phyloP scores from a whole-genome alignment of 2,113 vertebrate genomes.

The Oncorhynchus gorbuscha region DNA sequence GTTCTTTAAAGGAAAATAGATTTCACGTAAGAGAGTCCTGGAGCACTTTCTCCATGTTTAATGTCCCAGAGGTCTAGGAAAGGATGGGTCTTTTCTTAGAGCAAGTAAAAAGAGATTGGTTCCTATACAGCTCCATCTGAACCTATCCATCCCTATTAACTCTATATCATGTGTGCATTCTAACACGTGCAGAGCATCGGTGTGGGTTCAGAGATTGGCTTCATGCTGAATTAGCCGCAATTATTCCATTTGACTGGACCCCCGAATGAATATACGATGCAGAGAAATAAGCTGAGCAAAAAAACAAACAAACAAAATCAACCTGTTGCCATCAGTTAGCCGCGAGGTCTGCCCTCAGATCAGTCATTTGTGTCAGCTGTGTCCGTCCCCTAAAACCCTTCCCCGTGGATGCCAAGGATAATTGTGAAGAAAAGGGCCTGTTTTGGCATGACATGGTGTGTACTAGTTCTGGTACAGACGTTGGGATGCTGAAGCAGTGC shows the following conservation, averaged over 20 bases:
- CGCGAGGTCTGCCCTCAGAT: constrained; percentile 21
- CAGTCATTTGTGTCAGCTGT: constrained; percentile 13
- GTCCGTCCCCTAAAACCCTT: constrained; percentile 17
- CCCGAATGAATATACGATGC: constrained; percentile 4
- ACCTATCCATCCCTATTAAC: not conserved
- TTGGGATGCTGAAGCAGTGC: constrained; percentile 36
- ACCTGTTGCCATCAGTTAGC: constrained; percentile 36
- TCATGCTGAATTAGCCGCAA: constrained; percentile 10
- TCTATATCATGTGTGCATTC: not conserved
- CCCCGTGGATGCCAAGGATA: constrained; percentile 17
- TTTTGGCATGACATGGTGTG: constrained; percentile 30
- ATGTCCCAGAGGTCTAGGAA: constrained; percentile 38
- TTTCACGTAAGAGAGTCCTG: constrained; percentile 53
- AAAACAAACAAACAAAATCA: constrained; percentile 10
- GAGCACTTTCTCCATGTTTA: constrained; percentile 52
- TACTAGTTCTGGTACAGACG: constrained; percentile 12
- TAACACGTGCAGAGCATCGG: constrained; percentile 2
- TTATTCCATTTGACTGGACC: constrained; percentile 14
- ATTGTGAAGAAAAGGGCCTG: constrained; percentile 25
- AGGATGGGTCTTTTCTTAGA: constrained; percentile 39
- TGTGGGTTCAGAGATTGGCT: too few relatives aligned
- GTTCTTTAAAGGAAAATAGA: constrained; percentile 60
- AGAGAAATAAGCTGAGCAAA: constrained; percentile 23
- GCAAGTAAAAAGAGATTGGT: constrained; percentile 11
- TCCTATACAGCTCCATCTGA: not conserved